Evolutionary conservation across 23 tunicate genomes (phyloP), one percentile per base, ranked within the genome.

Genomic region (Styela plicata): DNA sequence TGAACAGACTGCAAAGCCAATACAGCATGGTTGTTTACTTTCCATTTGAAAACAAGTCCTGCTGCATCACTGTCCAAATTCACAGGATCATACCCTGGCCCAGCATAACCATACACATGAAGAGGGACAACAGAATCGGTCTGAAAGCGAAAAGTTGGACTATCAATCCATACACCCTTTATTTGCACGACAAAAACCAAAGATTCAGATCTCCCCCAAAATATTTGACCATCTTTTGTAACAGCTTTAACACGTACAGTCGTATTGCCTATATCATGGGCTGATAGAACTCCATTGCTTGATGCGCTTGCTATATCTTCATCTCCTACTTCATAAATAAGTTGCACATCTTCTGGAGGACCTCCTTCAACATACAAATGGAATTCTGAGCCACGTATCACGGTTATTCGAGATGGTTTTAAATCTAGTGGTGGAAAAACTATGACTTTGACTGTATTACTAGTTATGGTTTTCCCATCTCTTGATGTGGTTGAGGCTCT

Each of bases 21-120:
- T 2, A 91, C 97, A 20, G 88, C 74, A 36, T 90, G 86, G 57
- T 91, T 91, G 68, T 31, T 89, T 3, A 64, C 82, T 52, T 87
- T 85, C 97, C 97, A 91, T 3, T 33, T 80, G 71, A 91, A 91
- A 10, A 74, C 31, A 3, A 91, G 69, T n/a, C 97, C 97, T 21
- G 97, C 91, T 2, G 67, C 78, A 57, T 82, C 84, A 73, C 82
- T 87, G 53, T 86, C 97, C 26, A 91, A 83, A 53, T 88, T 87
- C 37, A 91, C 69, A 2, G 95, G 77, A 52, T 80, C 82, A 23
- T 63, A 61, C 3, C 79, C 79, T 29, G 84, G 91, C 7, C 74
- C 82, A 17, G 86, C 66, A 1, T 74, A 66, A 1, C 91, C 91
- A 27, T 74, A 66, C 44, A 91, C 91, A 69, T 91, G 88, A 1